Evolutionary conservation across 2,888 invertebrate genomes (phyloP).

Genomic region (Rhagophthalmus giganteus): DNA sequence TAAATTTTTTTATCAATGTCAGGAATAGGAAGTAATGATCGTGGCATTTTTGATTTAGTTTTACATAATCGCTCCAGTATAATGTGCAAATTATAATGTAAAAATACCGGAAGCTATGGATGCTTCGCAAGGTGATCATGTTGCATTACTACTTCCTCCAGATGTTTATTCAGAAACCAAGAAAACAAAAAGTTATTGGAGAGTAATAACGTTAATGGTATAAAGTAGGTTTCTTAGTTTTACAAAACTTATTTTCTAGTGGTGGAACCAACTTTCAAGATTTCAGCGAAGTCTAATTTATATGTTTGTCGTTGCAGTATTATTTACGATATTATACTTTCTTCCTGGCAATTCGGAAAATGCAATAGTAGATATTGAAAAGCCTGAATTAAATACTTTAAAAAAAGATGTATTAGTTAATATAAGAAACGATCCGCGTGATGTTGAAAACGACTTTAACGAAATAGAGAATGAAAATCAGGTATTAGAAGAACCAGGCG

Average conservation of each 20-base stretch:
- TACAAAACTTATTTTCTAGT: slow-evolving; percentile 12
- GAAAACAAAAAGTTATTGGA: slow-evolving; percentile 36
- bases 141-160: slow-evolving; percentile 29
- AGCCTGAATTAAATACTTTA: slow-evolving; percentile 35
- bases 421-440: slow-evolving; percentile 39
- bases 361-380: slow-evolving; percentile 39
- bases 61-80: background rate
- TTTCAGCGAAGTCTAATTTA: slow-evolving; percentile 79
- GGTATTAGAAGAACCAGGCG: slow-evolving; percentile 57
- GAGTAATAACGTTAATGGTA: slow-evolving; percentile 26
- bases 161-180: slow-evolving; percentile 31
- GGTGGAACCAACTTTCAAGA: slow-evolving; percentile 82
- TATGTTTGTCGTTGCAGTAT: slow-evolving; percentile 61
- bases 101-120: slow-evolving; percentile 23
- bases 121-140: slow-evolving; percentile 32
- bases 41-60: background rate
- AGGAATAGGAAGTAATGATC: background rate
- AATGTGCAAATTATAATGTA: slow-evolving; percentile 6
- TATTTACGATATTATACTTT: slow-evolving; percentile 64
- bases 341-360: slow-evolving; percentile 56
- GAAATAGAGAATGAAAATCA: slow-evolving; percentile 48
- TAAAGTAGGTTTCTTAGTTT: slow-evolving; percentile 1
- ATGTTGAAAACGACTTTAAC: slow-evolving; percentile 43
- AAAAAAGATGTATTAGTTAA: slow-evolving; percentile 43
- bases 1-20: background rate